Evolutionary conservation across 2,888 invertebrate genomes (phyloP).

Genomic region (Pseudanteris insignis): DNA sequence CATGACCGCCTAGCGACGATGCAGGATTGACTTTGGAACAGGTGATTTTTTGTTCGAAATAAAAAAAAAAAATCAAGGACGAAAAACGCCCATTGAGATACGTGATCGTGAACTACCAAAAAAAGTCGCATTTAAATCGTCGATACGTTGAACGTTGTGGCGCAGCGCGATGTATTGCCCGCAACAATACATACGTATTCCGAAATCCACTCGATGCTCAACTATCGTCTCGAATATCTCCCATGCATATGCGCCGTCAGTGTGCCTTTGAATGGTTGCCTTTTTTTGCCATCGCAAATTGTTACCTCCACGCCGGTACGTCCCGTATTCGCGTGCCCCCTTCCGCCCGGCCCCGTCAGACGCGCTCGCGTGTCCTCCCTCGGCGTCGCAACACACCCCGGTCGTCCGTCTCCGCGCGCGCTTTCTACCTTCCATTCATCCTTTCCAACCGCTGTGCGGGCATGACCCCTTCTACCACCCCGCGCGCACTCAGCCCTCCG

Average conservation of each 20-base stretch:
- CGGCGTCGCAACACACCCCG: slow-evolving; percentile 27
- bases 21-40: neutral
- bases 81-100: too few species aligned
- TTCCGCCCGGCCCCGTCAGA: slow-evolving; percentile 10
- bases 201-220: slow-evolving; percentile 3
- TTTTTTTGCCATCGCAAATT: slow-evolving; percentile 32
- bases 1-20: too few species aligned
- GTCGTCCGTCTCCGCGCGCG: slow-evolving; percentile 52
- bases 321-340: slow-evolving; percentile 8
- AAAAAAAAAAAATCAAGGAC: too few species aligned
- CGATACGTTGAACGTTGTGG: too few species aligned
- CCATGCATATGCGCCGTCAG: slow-evolving; percentile 14
- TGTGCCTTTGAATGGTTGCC: slow-evolving; percentile 21
- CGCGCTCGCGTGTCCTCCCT: slow-evolving; percentile 14
- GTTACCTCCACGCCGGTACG: slow-evolving; percentile 22
- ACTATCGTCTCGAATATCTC: slow-evolving; percentile 15
- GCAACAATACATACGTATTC: slow-evolving; percentile 5
- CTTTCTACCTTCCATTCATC: slow-evolving; percentile 56
- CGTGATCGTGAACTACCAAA: too few species aligned
- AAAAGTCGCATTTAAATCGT: neutral
- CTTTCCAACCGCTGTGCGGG: slow-evolving; percentile 51
- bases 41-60: too few species aligned
- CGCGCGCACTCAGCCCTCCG: slow-evolving; percentile 15
- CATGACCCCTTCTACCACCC: slow-evolving; percentile 2
- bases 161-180: neutral